Base-by-base conservation (phyloP, 1,140 invertebrate genomes). In the Papilio dardanus region DNA sequence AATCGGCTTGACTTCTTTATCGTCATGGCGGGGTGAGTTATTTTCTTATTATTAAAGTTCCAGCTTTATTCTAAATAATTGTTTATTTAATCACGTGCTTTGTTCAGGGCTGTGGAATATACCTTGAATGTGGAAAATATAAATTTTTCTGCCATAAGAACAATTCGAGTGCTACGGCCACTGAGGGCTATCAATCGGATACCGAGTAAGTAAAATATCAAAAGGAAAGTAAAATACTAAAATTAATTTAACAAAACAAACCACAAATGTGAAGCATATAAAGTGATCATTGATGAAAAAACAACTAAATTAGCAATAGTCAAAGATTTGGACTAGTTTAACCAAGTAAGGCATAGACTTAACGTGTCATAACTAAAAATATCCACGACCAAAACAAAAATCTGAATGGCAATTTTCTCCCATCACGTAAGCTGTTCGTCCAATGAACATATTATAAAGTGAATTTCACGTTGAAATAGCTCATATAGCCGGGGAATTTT, bases 1-100 rank as follows among this genome's bases (percentile, higher is more conserved):
- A 99, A 99, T 94, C 96, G 98, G 86, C 95, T 99, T 76, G 99
- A 99, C 93, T 98, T 98, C 93, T 99, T 99, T 94, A 99, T 99
- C 86, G 99, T 99, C 2, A 84, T 98, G 76, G 98, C 99, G 74
- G 99, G 99, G 98, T 98, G 94, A 78, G 88, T 78, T 40, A 40
- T 77, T 68, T 65, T 5, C 40, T n/a, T 68, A 62, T n/a, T 35
- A 46, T 28, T 5, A 31, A 19, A 46, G 19, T 46, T 46, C 42
- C 16, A 46, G 5, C 16, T 46, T 5, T 67, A n/a, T n/a, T 54
- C 14, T 31, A 74, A 50, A 21, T 54, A 37, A 24, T 19, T 35
- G n/a, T 31, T 54, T 16, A n/a, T n/a, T 66, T 33, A n/a, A 74
- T 66, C n/a, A 40, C 84, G 74, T 86, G 85, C 88, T 88, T 81